Base-by-base conservation (phyloP, 2,797 vertebrate genomes). In the Geotrypetes seraphini region DNA sequence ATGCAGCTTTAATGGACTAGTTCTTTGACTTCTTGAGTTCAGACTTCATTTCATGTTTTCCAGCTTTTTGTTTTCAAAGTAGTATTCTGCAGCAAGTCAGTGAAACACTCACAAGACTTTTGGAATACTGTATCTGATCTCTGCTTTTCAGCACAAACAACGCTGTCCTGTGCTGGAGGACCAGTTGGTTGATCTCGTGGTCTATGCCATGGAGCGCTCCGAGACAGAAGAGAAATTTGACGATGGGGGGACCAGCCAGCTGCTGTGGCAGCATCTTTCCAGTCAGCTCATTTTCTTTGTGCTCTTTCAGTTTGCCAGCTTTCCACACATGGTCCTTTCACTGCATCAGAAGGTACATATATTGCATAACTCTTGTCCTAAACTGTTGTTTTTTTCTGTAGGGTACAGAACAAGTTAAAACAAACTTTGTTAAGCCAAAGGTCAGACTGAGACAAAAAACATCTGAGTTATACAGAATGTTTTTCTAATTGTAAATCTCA, bases 251-350 rank as follows among this genome's bases (percentile, higher is more conserved):
- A 97, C 96, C 19, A 99, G 95, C 73, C 96, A 99, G 59, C 69
- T 99, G 63, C 79, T 99, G 55, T 99, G 96, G 96, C 95, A 99
- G 73, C 96, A 99, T 78, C 92, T 99, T 34, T 99, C 96, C 44
- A 97, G 94, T 43, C 96, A 99, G 83, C 96, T 99, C 75, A 99
- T 99, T 86, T 99, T 99, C 86, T 99, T 99, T 69, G 96, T 99
- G 67, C 84, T 99, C 60, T 99, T 99, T 84, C 96, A 98, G 74
- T 99, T 99, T 56, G 96, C 96, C 29, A 98, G 96, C 76, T 99
- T 99, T 70, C 95, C 96, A 16, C 94, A 99, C 64, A 99, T 99
- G 96, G 96, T 99, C 57, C 85, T 99, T 31, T 99, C 96, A 1
- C 83, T 98, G 20, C 96, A 99, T 66, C 96, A 97, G 65, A 99